Conservation (phyloP, 1,140 invertebrate genomes). For the Matsumurasca onukii region DNA sequence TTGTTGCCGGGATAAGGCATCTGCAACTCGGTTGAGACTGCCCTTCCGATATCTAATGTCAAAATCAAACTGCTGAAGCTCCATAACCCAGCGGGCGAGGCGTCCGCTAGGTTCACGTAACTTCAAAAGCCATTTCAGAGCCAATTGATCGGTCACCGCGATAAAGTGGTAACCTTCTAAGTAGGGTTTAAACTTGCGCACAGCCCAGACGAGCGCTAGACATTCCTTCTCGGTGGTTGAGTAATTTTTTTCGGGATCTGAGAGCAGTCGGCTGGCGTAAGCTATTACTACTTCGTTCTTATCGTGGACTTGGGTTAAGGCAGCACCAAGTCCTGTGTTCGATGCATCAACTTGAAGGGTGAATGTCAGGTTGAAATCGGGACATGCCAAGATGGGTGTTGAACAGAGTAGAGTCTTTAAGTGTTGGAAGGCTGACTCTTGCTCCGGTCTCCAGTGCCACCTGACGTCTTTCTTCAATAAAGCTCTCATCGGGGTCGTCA, state of each 20-base stretch:
- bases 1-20: not conserved
- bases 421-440: constrained; percentile 34
- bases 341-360: not conserved
- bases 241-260: too few species aligned
- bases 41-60: not conserved
- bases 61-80: not conserved
- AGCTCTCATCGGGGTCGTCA: constrained; percentile 41
- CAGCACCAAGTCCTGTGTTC: not conserved
- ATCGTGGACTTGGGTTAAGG: too few species aligned
- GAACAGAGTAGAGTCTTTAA: constrained; percentile 39
- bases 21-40: not conserved
- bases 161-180: not conserved
- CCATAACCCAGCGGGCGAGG: too few species aligned
- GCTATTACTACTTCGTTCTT: too few species aligned
- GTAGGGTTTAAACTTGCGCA: not conserved
- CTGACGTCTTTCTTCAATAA: constrained; percentile 41
- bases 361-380: constrained; percentile 32
- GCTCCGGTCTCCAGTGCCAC: constrained; percentile 30
- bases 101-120: not conserved
- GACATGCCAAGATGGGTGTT: constrained; percentile 39
- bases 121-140: not conserved
- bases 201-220: not conserved
- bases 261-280: too few species aligned
- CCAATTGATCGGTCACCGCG: not conserved
- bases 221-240: not conserved